Base-by-base conservation (phyloP, 2,113 vertebrate species). In the Bubo blakistoni region DNA sequence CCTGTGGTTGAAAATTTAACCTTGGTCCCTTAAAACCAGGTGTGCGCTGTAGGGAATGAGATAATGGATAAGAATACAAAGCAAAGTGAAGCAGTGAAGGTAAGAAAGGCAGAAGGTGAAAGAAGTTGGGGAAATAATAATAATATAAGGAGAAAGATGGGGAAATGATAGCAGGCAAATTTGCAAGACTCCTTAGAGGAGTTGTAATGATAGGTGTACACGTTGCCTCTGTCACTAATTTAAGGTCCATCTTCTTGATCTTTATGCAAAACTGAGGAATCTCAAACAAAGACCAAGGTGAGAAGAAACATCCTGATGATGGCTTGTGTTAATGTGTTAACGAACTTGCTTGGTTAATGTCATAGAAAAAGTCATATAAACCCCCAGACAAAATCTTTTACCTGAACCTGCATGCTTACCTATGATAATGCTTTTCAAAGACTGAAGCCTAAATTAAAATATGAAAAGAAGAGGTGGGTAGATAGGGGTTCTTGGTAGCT, bases 391-490 rank as follows among this genome's bases (percentile, higher is more conserved):
- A 79, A 90, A 81, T 76, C 66, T 94, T 82, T 88, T 86, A 81
- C 90, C 27, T 86, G 32, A 92, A 69, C 67, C 61, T 86, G 29
- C 83, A 30, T 76, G 44, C 69, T 78, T 92, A 72, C 38, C 32
- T 52, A 73, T 71, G 67, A 61, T 85, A 95, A 93, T 70, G 42
- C 58, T 95, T 94, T 94, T 96, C 86, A 94, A 81, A 96, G 85
- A 80, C 86, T 96, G 87, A 95, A 95, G 76, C 66, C 49, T 77
- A 73, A 94, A 96, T 96, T 96, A 94, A 94, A 91, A 94, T 92
- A 95, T 93, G 85, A 95, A 96, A 96, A 92, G 84, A 95, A 95
- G 91, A 87, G 77, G 91, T 91, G 91, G 59, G 73, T 91, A 95
- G 61, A 29, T 84, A 59, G 42, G 9, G 36, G 30, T 94, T 90